These are phyloP conservation scores for Xenotilapia flavipinnis DNA, from an alignment of 2,113 vertebrate species.

Conservation along the genomic window DNA sequence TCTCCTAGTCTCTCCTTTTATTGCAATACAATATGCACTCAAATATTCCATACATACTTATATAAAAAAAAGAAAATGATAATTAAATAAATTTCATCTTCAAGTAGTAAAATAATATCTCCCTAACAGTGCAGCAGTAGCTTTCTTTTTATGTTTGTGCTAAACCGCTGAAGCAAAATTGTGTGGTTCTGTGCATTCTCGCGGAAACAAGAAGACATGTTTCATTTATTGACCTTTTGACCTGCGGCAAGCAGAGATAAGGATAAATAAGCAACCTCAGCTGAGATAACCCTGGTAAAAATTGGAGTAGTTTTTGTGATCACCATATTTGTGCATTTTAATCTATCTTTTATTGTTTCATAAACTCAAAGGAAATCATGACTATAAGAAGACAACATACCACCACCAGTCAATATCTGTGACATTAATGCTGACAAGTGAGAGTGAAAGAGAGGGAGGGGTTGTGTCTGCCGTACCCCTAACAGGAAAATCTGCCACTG, in stretches of 20 bases:
- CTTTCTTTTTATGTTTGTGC: background rate
- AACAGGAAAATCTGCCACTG: slow-evolving; percentile 36
- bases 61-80: background rate
- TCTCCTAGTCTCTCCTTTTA: background rate
- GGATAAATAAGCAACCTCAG: background rate
- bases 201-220: background rate
- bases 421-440: slow-evolving; percentile 29
- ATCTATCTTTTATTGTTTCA: background rate
- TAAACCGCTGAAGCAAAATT: background rate
- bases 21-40: background rate
- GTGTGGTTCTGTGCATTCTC: background rate
- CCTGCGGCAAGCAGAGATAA: background rate
- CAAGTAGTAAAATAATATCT: background rate
- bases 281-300: background rate
- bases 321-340: background rate
- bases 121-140: background rate
- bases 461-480: slow-evolving; percentile 16
- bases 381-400: background rate
- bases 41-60: background rate
- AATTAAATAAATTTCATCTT: background rate
- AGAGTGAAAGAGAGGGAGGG: background rate
- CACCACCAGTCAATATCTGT: slow-evolving; percentile 7
- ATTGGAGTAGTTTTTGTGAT: background rate
- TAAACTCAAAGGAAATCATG: background rate
- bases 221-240: background rate